Conservation (phyloP, 2,888 invertebrate species). For the Bembecia ichneumoniformis region DNA sequence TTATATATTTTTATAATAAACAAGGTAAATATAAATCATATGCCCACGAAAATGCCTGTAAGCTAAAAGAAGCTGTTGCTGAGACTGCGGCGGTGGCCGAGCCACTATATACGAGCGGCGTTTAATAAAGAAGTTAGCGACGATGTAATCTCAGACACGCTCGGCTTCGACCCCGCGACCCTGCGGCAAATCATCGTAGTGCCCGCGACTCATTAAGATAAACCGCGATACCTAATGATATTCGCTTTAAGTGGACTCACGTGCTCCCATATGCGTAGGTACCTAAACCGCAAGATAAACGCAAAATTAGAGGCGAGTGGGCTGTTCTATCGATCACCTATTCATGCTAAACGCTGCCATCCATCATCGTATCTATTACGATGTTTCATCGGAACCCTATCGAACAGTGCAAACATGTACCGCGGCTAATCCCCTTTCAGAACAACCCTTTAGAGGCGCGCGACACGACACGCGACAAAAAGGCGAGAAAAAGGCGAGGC, state of each 20-base stretch:
- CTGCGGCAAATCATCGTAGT: not conserved
- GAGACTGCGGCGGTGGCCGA: no score
- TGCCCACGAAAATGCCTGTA: no score
- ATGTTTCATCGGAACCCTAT: slow-evolving; percentile 8
- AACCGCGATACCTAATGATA: no score
- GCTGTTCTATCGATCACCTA: not conserved
- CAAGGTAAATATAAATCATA: no score
- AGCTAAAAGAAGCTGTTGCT: no score
- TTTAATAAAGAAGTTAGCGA: not conserved
- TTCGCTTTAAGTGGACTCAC: no score
- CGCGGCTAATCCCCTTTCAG: slow-evolving; percentile 4
- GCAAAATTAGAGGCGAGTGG: no score
- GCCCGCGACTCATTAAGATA: not conserved
- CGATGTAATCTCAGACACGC: not conserved
- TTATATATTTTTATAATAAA: no score
- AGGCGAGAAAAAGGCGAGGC: slow-evolving; percentile 3
- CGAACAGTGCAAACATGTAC: slow-evolving; percentile 20
- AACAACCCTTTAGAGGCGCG: not conserved
- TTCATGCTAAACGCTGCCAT: slow-evolving; percentile 7
- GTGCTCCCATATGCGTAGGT: no score
- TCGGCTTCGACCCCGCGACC: not conserved
- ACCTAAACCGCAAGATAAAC: no score
- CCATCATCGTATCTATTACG: slow-evolving; percentile 18
- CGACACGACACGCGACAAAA: not conserved
- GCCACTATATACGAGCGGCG: not conserved